Percentiles rank a stretch among this genome's conserved stretches.
Evolutionary conservation across 2,113 vertebrate species (phyloP).

Genomic region (Hystrix brachyura): DNA sequence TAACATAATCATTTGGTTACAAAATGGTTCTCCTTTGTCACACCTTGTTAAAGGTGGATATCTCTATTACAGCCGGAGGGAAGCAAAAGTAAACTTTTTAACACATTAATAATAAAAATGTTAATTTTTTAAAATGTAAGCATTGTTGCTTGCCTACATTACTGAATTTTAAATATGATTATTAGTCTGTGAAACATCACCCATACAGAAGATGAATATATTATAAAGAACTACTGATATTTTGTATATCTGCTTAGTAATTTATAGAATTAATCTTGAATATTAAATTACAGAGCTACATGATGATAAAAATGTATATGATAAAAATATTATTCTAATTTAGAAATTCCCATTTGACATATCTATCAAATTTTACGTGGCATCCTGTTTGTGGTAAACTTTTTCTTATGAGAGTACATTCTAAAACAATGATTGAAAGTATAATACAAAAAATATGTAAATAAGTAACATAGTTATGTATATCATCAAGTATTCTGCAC

Average conservation of each 20-base stretch:
- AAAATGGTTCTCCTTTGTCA: background rate
- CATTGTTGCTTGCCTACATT: background rate
- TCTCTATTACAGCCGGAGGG: background rate
- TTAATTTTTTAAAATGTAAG: background rate
- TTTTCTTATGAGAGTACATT: background rate
- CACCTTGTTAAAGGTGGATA: background rate
- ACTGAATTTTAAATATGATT: background rate
- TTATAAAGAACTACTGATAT: background rate
- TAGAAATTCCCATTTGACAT: background rate
- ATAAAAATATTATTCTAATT: background rate
- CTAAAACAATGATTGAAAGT: background rate
- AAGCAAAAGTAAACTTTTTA: background rate
- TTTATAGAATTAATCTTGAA: background rate
- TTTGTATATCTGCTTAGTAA: background rate
- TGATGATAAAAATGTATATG: background rate
- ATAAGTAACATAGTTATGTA: background rate
- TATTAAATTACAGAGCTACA: background rate
- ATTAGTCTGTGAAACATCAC: background rate
- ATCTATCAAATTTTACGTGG: background rate
- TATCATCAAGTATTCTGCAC: background rate
- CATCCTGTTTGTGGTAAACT: background rate
- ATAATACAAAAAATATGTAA: too few relatives aligned
- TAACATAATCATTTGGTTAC: background rate
- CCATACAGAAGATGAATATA: background rate
- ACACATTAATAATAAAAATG: background rate